Evolutionary conservation across 2,888 invertebrate species (phyloP).

Genomic region (Cotesia congregata): DNA sequence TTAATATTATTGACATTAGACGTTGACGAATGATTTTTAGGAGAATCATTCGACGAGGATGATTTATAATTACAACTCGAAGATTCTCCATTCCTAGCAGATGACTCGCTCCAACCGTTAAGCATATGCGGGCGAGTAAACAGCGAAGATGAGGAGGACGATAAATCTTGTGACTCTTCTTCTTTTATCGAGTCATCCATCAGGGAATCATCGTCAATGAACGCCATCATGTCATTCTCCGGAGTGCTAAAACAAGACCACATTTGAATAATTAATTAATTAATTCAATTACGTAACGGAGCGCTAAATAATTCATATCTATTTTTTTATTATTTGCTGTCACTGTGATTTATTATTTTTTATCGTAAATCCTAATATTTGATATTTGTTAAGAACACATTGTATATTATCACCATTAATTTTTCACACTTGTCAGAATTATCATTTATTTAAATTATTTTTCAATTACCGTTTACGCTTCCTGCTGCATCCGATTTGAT

Average conservation of each 20-base stretch:
- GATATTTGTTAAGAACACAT: too few species aligned
- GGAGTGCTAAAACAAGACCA: constrained; percentile 66
- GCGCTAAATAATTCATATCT: neutral
- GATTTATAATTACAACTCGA: constrained; percentile 2
- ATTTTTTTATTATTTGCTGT: too few species aligned
- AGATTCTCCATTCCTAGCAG: constrained; percentile 24
- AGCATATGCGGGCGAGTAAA: constrained; percentile 63
- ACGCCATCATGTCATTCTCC: constrained; percentile 82
- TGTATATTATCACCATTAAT: too few species aligned
- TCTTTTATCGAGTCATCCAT: constrained; percentile 69
- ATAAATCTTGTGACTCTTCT: constrained; percentile 71
- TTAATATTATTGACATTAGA: constrained; percentile 19
- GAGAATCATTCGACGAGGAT: neutral
- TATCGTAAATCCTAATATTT: too few species aligned
- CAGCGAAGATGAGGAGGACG: constrained; percentile 54
- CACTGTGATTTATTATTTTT: too few species aligned
- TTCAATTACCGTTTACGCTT: constrained; percentile 33
- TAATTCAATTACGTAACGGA: neutral
- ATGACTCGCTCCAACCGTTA: constrained; percentile 73
- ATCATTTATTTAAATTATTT: neutral
- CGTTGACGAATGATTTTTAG: neutral
- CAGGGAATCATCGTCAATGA: constrained; percentile 82
- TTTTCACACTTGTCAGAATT: neutral
- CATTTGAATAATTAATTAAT: neutral
- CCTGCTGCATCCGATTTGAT: neutral